Evolutionary conservation across 1,140 invertebrate genomes (phyloP), one percentile per base, ranked within the genome.

Genomic region (Drosophila repleta): DNA sequence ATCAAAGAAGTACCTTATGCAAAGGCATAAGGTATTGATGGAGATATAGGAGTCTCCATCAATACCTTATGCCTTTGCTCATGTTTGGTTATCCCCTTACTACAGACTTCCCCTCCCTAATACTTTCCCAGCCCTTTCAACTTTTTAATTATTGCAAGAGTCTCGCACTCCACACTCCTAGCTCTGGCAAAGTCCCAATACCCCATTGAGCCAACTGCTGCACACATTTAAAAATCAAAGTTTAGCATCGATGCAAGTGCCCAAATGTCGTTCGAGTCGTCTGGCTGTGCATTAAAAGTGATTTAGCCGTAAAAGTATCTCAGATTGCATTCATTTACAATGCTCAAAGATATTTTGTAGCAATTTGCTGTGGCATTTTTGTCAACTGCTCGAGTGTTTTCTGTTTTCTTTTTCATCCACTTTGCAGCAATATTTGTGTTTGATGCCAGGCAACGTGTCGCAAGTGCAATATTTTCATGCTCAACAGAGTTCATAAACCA

Each of bases 341-440:
- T 68, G 37, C 48, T 68, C 57, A 61, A 52, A 60, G 24, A 32
- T 32, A 62, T 53, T 53, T 58, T 60, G 21, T 24, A 58, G 48
- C 46, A 67, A 60, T 60, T 55, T 63, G 32, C 46, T n/a, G 6
- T 3, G 4, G n/a, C 10, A 62, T 46, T 53, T 53, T 46, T 53
- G 37, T 55, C 57, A 53, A 62, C 57, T 32, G 24, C 41, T 7
- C 46, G 48, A 55, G 57, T 11, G 37, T 37, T 69, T 62, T 52
- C 32, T n/a, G n/a, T n/a, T n/a, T n/a, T n/a, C n/a, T n/a, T n/a
- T n/a, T n/a, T n/a, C n/a, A n/a, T n/a, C n/a, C n/a, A n/a, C n/a
- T n/a, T n/a, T n/a, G n/a, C n/a, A n/a, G n/a, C 2, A 11, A 37
- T 35, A 37, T 53, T 35, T 43, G 11, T 13, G 26, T 39, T 52